Evolutionary conservation across 2,888 invertebrate genomes (phyloP).

Genomic region (Lasioglossum calceatum): DNA sequence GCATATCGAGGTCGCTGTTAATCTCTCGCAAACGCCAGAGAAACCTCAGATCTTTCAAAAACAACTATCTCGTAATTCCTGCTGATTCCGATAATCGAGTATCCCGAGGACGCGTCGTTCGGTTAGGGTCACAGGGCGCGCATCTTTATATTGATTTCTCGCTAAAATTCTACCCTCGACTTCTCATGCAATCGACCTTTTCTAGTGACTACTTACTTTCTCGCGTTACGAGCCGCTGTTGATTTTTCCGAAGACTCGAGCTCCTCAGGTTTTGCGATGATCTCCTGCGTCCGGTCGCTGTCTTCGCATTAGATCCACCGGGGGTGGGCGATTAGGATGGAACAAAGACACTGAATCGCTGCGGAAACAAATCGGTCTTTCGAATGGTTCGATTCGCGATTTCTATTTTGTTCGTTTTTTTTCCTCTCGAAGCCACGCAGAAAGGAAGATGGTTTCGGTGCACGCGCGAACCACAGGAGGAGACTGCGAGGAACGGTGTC

Average conservation of each 20-base stretch:
- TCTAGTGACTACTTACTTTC: conserved; percentile 25
- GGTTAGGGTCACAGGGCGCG: conserved; percentile 12
- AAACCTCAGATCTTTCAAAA: not conserved
- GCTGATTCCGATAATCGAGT: not conserved
- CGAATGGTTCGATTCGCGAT: not conserved
- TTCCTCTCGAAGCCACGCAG: conserved; percentile 12
- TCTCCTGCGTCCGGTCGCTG: conserved; percentile 26
- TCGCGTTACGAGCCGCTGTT: conserved; percentile 8
- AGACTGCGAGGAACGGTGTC: conserved; percentile 66
- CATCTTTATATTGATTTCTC: not conserved
- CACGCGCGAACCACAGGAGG: conserved; percentile 62
- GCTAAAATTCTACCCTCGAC: not conserved
- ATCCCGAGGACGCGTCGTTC: conserved; percentile 30
- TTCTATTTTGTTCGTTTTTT: not conserved
- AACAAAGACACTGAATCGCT: not conserved
- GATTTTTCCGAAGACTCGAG: not conserved
- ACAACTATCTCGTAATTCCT: not conserved
- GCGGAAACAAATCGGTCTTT: not conserved
- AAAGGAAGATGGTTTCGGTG: conserved; percentile 44
- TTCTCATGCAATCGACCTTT: not conserved
- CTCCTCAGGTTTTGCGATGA: conserved; percentile 32
- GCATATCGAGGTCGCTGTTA: conserved; percentile 5
- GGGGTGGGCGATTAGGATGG: not conserved
- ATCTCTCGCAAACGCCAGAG: not conserved
- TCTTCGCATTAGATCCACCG: conserved; percentile 48